A percentile compares a stretch with the other conserved stretches of the same genome.
Conservation (phyloP, 2,888 invertebrate species). For the Eupithecia insigniata region DNA sequence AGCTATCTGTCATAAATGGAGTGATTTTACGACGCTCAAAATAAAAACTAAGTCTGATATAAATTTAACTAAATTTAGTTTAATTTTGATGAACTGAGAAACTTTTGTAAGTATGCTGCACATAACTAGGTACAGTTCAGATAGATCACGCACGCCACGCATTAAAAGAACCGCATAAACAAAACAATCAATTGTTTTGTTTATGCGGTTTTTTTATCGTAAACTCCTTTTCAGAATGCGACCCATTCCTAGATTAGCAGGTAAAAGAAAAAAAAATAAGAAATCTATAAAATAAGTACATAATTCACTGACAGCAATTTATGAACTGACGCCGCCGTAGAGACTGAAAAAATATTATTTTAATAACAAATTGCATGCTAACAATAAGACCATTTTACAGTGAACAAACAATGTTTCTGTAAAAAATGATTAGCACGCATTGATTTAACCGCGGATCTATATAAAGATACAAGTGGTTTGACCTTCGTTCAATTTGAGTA, state of each 20-base stretch:
- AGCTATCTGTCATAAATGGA: no score
- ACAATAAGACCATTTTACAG: not conserved
- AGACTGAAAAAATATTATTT: not conserved
- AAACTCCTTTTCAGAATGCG: not conserved
- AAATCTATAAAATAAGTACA: no score
- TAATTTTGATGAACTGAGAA: not conserved
- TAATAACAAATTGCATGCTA: not conserved
- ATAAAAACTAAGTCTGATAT: no score
- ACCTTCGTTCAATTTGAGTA: not conserved
- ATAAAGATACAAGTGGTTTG: not conserved
- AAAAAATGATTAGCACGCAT: not conserved
- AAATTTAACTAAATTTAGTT: not conserved
- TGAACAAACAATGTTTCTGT: not conserved
- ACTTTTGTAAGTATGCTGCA: not conserved
- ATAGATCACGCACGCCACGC: no score
- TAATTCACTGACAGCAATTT: not conserved
- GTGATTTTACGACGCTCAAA: no score
- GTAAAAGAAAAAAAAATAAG: not conserved
- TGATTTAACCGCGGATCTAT: not conserved
- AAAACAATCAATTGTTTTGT: not conserved
- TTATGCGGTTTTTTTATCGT: not conserved
- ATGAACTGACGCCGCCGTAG: not conserved
- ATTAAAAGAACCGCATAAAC: no score
- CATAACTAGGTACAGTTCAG: no score
- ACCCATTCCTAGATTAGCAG: not conserved